phyloP scores from a whole-genome alignment of 2,113 vertebrate genomes.

The Mirza zaza region DNA sequence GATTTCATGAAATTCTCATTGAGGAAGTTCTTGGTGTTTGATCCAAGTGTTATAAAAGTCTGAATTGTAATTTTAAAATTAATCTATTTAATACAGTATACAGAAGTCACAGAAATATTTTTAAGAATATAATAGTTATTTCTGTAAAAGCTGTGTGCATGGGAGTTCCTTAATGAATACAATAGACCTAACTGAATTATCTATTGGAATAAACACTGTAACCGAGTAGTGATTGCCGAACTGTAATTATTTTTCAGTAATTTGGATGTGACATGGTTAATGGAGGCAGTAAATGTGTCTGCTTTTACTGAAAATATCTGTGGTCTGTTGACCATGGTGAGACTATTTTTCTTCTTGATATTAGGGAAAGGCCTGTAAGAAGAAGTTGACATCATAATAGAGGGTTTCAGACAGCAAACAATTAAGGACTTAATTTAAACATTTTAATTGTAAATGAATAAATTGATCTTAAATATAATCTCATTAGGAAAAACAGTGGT shows the following conservation, averaged over 20 bases:
- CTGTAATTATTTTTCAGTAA: background rate
- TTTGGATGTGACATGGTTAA: background rate
- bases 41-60: background rate
- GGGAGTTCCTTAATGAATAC: background rate
- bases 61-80: background rate
- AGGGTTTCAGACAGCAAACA: background rate
- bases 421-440: background rate
- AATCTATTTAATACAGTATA: background rate
- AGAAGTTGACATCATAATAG: background rate
- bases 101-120: background rate
- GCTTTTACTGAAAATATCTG: background rate
- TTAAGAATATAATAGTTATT: background rate
- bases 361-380: background rate
- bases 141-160: background rate
- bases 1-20: background rate
- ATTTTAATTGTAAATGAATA: background rate
- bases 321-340: background rate
- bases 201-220: background rate
- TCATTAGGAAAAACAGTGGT: background rate
- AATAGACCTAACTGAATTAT: background rate
- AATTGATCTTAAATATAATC: background rate
- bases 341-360: background rate
- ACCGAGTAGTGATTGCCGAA: no score
- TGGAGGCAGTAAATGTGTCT: background rate
- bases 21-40: background rate